Evolutionary conservation across 2,797 vertebrate genomes (phyloP).

Genomic region (Anguilla obscura): DNA sequence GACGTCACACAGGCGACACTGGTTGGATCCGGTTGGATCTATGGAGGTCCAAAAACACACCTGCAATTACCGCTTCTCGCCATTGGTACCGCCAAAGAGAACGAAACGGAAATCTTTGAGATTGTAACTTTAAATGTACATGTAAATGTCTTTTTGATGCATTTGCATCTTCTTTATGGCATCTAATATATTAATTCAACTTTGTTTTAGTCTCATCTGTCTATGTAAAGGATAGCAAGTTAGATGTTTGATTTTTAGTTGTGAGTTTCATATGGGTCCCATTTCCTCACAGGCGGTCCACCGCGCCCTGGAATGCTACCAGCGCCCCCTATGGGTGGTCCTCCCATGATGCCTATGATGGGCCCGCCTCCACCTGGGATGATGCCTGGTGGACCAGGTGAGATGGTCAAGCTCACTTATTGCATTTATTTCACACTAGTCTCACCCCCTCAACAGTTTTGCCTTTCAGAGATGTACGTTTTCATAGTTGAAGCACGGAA

Average conservation of each 20-base stretch:
- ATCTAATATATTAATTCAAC: background rate
- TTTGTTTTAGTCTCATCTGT: background rate
- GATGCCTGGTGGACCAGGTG: conserved; percentile 96
- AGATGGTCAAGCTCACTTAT: conserved; percentile 40
- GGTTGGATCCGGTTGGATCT: too few relatives aligned
- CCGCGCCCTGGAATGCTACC: conserved; percentile 95
- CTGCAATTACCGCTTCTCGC: too few relatives aligned
- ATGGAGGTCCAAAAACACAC: too few relatives aligned
- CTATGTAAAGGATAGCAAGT: background rate
- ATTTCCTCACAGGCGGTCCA: conserved; percentile 77
- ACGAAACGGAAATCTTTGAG: too few relatives aligned
- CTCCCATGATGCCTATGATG: conserved; percentile 99
- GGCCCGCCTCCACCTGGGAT: conserved; percentile 94
- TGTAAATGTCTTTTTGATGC: background rate
- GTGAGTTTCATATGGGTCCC: background rate
- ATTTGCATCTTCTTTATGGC: background rate
- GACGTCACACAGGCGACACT: too few relatives aligned
- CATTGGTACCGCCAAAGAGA: too few relatives aligned
- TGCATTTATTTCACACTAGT: background rate
- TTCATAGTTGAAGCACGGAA: background rate
- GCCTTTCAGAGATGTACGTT: background rate
- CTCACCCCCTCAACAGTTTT: background rate
- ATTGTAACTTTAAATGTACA: too few relatives aligned
- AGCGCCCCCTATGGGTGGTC: conserved; percentile 94
- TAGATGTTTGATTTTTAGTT: background rate